phyloP scores from a whole-genome alignment of 2,888 invertebrate genomes.

The Caenorhabditis doughertyi region DNA sequence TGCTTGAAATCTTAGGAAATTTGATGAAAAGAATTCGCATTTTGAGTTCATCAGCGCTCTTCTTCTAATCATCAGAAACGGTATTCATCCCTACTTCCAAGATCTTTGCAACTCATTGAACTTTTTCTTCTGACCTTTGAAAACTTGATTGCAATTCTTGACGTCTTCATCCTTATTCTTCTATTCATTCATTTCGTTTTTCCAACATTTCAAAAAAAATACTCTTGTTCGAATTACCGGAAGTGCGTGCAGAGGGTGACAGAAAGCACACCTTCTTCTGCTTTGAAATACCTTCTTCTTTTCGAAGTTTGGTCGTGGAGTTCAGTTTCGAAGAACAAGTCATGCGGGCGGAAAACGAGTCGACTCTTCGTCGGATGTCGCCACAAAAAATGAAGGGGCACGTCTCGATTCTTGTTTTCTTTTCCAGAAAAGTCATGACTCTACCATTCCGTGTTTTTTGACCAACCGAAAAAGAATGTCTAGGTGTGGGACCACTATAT shows the following conservation, averaged over 20 bases:
- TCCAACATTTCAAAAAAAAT: conserved; percentile 3
- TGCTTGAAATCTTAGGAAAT: no score
- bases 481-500: not conserved
- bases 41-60: no score
- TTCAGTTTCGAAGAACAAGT: conserved; percentile 54
- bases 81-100: not conserved
- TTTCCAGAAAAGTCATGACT: conserved; percentile 14
- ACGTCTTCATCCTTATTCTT: conserved; percentile 5
- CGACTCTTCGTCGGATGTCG: conserved; percentile 34
- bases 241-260: conserved; percentile 50
- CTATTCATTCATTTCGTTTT: conserved; percentile 4
- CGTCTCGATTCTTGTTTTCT: conserved; percentile 48
- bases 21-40: no score
- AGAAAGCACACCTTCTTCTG: conserved; percentile 12
- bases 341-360: conserved; percentile 46
- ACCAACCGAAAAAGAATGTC: not conserved
- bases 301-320: conserved; percentile 51
- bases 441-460: conserved; percentile 20
- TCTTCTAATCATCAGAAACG: not conserved
- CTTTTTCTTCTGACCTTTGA: conserved; percentile 6
- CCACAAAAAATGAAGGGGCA: not conserved
- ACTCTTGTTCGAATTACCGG: conserved; percentile 50
- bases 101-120: not conserved
- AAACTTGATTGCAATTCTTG: conserved; percentile 16
- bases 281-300: no score